These are phyloP conservation scores for Aplodontia rufa DNA, from an alignment of 2,113 vertebrate species.

Conservation along the genomic window DNA sequence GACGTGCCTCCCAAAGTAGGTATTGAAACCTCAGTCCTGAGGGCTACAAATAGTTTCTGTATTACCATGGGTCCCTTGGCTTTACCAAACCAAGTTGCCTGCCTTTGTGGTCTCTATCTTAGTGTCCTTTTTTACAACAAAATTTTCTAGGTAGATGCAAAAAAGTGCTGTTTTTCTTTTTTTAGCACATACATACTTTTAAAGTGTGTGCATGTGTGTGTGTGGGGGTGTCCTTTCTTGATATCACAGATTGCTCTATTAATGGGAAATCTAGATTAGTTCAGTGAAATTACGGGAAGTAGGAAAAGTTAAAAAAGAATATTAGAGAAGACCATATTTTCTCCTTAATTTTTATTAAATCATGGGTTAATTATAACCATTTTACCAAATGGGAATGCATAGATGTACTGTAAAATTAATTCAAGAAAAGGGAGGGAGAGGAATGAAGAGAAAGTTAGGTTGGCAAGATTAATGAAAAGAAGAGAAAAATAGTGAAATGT, in stretches of 20 bases:
- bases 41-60: not conserved
- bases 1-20: not conserved
- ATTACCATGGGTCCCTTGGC: not conserved
- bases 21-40: not conserved
- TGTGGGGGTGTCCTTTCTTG: not conserved
- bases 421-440: not conserved
- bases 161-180: not conserved
- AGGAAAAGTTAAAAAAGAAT: not conserved
- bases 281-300: not conserved
- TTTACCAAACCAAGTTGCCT: not conserved
- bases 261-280: not conserved
- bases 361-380: not conserved
- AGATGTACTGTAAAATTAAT: conserved; percentile 9
- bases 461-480: conserved; percentile 12
- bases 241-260: not conserved
- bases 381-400: not conserved
- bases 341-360: conserved; percentile 43
- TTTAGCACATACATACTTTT: not conserved
- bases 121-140: not conserved
- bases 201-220: not conserved
- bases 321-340: not conserved
- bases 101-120: not conserved
- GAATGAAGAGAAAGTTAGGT: conserved; percentile 12
- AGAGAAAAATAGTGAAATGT: not conserved
- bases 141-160: not conserved